These are phyloP conservation scores for Tholera decimalis DNA, from an alignment of 2,888 invertebrate genomes.

Conservation along the genomic window DNA sequence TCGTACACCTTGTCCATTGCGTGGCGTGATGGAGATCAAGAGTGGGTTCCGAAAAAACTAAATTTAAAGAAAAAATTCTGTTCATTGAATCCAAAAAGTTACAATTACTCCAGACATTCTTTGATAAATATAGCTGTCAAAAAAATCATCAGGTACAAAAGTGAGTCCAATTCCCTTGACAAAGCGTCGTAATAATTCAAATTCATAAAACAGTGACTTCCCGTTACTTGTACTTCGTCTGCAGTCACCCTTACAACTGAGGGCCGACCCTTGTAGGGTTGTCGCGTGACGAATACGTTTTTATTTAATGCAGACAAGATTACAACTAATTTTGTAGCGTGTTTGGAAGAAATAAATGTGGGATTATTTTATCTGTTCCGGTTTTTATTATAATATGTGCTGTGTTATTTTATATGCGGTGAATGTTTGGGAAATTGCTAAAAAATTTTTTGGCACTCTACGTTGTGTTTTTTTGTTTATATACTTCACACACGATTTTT, in stretches of 20 bases:
- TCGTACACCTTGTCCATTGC: too few species aligned
- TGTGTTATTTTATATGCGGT: conserved; percentile 6
- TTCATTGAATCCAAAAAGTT: not conserved
- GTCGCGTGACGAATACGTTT: conserved; percentile 80
- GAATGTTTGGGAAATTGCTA: not conserved
- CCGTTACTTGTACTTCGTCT: conserved; percentile 47
- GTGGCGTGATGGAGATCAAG: too few species aligned
- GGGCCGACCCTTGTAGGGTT: conserved; percentile 72
- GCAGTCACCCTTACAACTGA: conserved; percentile 52
- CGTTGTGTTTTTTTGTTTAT: not conserved
- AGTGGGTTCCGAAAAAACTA: not conserved
- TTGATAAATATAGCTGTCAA: conserved; percentile 26
- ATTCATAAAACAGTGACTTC: conserved; percentile 54
- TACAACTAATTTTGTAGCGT: conserved; percentile 73
- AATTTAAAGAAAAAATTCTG: not conserved
- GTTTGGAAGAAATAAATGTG: conserved; percentile 64
- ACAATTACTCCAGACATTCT: not conserved
- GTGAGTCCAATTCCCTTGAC: conserved; percentile 26
- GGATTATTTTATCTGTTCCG: conserved; percentile 48
- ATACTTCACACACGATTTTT: not conserved
- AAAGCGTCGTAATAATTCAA: conserved; percentile 56
- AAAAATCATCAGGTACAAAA: conserved; percentile 52
- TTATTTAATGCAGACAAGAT: conserved; percentile 75
- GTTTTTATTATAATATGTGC: conserved; percentile 14
- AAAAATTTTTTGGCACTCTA: not conserved